phyloP scores from a whole-genome alignment of 2,797 vertebrate genomes.

The Epinephelus coioides region DNA sequence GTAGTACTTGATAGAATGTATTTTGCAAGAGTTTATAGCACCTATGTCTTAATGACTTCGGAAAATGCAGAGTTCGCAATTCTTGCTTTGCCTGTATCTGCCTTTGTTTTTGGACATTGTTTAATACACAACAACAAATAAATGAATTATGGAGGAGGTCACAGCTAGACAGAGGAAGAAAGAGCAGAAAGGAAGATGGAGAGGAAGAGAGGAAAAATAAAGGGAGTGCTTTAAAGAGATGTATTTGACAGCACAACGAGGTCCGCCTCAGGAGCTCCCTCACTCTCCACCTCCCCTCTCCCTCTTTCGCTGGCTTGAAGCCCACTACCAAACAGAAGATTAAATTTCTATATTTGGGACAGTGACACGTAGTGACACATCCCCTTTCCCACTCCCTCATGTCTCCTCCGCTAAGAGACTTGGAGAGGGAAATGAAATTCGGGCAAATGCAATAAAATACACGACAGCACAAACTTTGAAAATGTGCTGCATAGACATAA shows the following conservation, averaged over 20 bases:
- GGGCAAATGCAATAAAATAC: conserved; percentile 5
- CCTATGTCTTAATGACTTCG: neutral
- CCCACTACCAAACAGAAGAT: conserved; percentile 34
- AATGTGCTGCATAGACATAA: neutral
- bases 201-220: neutral
- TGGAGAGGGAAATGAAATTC: neutral
- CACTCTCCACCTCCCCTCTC: neutral
- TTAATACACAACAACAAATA: neutral
- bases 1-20: neutral
- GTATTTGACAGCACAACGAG: conserved; percentile 28
- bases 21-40: neutral
- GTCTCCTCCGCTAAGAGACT: conserved; percentile 1
- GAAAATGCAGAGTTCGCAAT: neutral
- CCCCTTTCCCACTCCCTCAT: neutral
- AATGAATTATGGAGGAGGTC: neutral
- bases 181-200: neutral
- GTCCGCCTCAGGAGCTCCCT: conserved; percentile 12
- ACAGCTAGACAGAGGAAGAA: neutral
- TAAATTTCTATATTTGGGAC: conserved; percentile 43
- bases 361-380: conserved; percentile 23
- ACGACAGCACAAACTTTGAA: neutral
- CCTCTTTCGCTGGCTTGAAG: conserved; percentile 18
- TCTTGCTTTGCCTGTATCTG: neutral
- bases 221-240: neutral
- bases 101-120: neutral